A percentile compares a stretch with the other conserved stretches of the same genome.
Conservation (phyloP, 2,113 vertebrate species). For the Turnix velox region DNA sequence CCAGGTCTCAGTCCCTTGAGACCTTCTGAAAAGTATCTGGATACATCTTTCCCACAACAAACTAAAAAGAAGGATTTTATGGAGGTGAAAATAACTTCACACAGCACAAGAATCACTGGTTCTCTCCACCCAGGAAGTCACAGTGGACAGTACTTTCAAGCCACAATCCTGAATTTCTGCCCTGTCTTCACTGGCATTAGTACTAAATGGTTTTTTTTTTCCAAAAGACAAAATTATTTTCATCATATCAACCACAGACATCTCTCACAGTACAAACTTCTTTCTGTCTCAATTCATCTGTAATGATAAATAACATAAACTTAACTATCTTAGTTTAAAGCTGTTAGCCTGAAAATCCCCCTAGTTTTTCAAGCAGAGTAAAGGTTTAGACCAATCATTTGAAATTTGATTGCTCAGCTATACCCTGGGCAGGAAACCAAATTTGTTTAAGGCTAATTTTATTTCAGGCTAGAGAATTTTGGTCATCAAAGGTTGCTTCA, state of each 20-base stretch:
- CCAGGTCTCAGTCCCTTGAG: accelerated
- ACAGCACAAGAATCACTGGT: not conserved
- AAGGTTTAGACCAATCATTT: not conserved
- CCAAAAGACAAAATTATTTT: not conserved
- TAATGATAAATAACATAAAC: not conserved
- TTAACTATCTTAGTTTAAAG: not conserved
- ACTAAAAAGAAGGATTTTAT: not conserved
- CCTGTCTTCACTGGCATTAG: not conserved
- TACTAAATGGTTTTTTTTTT: not conserved
- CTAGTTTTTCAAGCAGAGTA: conserved; percentile 17
- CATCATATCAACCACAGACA: not conserved
- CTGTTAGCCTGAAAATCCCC: conserved; percentile 1
- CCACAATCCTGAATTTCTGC: not conserved
- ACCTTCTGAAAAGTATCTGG: not conserved
- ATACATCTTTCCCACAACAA: not conserved
- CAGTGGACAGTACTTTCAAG: not conserved
- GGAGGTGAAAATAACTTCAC: not conserved
- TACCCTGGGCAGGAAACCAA: not conserved
- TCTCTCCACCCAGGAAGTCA: not conserved
- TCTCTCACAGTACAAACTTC: not conserved
- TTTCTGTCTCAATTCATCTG: not conserved
- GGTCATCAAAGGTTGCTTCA: conserved; percentile 24
- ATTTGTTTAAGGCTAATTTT: conserved; percentile 39
- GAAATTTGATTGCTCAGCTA: conserved; percentile 24
- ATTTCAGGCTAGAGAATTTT: conserved; percentile 29